A percentile compares a stretch with the other conserved stretches of the same genome.
phyloP scores from a whole-genome alignment of 1,140 invertebrate genomes.

The Pseudobourletiella spinata region DNA sequence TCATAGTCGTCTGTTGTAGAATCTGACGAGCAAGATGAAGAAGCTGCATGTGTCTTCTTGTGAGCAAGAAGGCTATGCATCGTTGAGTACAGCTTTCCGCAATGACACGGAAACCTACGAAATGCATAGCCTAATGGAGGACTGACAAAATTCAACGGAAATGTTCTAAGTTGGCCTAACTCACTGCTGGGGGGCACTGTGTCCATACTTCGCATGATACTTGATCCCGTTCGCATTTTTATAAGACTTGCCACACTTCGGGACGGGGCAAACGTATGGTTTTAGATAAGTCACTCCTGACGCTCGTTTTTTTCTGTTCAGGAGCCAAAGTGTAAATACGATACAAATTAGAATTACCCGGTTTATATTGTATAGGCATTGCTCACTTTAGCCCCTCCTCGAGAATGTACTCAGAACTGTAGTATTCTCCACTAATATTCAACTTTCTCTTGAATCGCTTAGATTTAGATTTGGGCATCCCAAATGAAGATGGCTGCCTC shows the following conservation, averaged over 20 bases:
- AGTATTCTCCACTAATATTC: too few relatives aligned
- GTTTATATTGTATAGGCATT: too few relatives aligned
- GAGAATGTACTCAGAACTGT: background rate
- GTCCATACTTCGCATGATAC: constrained; percentile 75
- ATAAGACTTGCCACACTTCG: constrained; percentile 75
- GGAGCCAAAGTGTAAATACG: too few relatives aligned
- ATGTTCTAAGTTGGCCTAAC: too few relatives aligned
- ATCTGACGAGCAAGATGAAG: too few relatives aligned
- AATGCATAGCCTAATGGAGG: too few relatives aligned
- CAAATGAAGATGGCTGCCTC: too few relatives aligned
- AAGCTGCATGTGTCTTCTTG: constrained; percentile 8
- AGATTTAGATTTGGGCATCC: too few relatives aligned
- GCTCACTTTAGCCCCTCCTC: background rate
- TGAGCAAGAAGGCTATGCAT: constrained; percentile 64
- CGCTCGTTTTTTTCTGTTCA: background rate
- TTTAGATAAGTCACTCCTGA: background rate
- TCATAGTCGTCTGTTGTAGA: too few relatives aligned
- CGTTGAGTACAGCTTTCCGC: constrained; percentile 73
- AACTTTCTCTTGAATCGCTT: too few relatives aligned
- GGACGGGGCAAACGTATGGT: constrained; percentile 53
- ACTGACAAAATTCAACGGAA: too few relatives aligned
- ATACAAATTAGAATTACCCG: too few relatives aligned
- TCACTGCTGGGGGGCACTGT: constrained; percentile 45
- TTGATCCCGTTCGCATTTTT: constrained; percentile 82
- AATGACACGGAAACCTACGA: constrained; percentile 65